Conservation (phyloP, 2,113 vertebrate genomes). For the Takifugu bimaculatus region DNA sequence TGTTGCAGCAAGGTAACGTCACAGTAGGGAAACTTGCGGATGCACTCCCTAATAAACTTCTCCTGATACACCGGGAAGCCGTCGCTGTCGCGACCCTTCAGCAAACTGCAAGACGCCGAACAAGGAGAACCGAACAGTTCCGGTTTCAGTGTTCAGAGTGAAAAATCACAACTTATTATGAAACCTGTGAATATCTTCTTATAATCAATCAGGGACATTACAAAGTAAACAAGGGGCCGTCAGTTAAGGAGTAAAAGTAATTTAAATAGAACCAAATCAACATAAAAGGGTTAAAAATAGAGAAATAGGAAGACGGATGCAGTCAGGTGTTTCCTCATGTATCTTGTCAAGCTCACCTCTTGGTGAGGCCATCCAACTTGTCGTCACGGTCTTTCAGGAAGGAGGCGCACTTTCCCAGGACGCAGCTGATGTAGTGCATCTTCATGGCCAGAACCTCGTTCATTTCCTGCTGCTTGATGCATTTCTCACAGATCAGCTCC, state of each 20-base stretch:
- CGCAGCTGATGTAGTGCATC: constrained; percentile 96
- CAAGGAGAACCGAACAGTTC: background rate
- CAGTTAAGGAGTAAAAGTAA: no score
- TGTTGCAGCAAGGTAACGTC: constrained; percentile 95
- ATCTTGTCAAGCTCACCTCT: constrained; percentile 72
- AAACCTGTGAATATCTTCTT: no score
- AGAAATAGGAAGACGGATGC: no score
- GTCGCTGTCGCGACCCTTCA: constrained; percentile 88
- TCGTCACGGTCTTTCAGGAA: constrained; percentile 89
- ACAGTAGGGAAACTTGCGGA: constrained; percentile 94
- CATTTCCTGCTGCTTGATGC: constrained; percentile 97
- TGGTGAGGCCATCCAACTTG: constrained; percentile 86
- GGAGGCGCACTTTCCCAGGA: constrained; percentile 86
- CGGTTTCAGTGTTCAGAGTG: no score
- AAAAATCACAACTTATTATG: no score
- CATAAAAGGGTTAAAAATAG: no score
- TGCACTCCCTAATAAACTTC: constrained; percentile 91
- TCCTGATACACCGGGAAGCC: constrained; percentile 92
- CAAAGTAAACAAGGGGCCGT: no score
- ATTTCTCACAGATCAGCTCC: constrained; percentile 95
- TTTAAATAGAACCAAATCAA: no score
- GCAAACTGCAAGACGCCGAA: constrained; percentile 71
- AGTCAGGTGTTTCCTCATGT: background rate
- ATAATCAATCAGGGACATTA: no score
- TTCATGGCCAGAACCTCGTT: constrained; percentile 98